A percentile compares a stretch with the other conserved stretches of the same genome.
These are phyloP conservation scores for Hyperoplus immaculatus DNA, from an alignment of 2,797 vertebrate species.

Conservation along the genomic window DNA sequence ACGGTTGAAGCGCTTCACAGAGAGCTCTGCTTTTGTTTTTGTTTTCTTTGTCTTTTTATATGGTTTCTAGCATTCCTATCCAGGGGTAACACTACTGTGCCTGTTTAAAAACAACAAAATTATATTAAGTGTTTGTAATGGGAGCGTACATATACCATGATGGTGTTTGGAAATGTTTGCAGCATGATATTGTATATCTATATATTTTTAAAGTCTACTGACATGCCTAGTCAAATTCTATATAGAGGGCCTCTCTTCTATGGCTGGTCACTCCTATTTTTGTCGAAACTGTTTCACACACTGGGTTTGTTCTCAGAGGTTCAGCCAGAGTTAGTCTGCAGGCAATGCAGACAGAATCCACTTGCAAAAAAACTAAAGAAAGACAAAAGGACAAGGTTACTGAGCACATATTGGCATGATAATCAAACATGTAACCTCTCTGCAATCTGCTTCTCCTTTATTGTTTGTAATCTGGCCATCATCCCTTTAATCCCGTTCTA, in stretches of 20 bases:
- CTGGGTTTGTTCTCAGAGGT: slow-evolving; percentile 45
- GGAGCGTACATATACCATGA: slow-evolving; percentile 71
- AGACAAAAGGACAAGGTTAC: background rate
- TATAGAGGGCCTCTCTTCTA: slow-evolving; percentile 58
- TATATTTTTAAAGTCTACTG: slow-evolving; percentile 81
- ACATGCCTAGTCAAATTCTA: slow-evolving; percentile 64
- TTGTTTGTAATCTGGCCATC: slow-evolving; percentile 8
- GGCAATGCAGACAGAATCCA: slow-evolving; percentile 8
- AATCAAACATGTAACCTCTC: slow-evolving; percentile 10
- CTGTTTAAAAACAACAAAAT: slow-evolving; percentile 80
- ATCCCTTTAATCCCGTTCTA: slow-evolving; percentile 17
- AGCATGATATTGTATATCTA: slow-evolving; percentile 77
- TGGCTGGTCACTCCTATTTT: slow-evolving; percentile 64
- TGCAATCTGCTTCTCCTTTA: background rate
- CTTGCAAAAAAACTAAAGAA: slow-evolving; percentile 7
- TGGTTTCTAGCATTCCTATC: slow-evolving; percentile 87
- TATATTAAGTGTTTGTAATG: slow-evolving; percentile 80
- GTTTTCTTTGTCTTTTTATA: slow-evolving; percentile 75
- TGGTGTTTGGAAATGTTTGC: slow-evolving; percentile 75
- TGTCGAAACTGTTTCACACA: slow-evolving; percentile 46
- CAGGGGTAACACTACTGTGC: slow-evolving; percentile 92
- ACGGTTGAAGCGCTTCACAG: slow-evolving; percentile 69
- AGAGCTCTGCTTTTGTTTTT: slow-evolving; percentile 58
- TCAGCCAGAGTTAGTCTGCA: slow-evolving; percentile 23
- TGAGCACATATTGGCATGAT: background rate